These are phyloP conservation scores for Nasonia longicornis DNA, from an alignment of 1,140 invertebrate species.

Conservation along the genomic window DNA sequence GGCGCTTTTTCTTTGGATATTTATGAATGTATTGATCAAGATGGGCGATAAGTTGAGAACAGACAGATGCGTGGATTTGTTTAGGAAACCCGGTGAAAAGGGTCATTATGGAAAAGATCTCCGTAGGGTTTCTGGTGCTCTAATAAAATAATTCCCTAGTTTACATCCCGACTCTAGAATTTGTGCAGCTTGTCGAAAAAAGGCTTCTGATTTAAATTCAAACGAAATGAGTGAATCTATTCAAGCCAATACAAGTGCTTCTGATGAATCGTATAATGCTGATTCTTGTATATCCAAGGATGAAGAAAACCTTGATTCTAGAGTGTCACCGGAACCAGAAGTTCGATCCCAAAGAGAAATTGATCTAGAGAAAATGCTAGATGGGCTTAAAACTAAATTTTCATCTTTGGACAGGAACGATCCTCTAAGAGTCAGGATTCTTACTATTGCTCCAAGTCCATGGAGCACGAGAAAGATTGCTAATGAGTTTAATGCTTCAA, in stretches of 20 bases:
- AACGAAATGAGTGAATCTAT: conserved; percentile 16
- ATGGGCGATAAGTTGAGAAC: too few species aligned
- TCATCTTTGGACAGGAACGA: not conserved
- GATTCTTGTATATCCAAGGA: conserved; percentile 11
- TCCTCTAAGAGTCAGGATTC: too few species aligned
- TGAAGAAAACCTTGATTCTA: conserved; percentile 13
- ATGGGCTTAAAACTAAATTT: conserved; percentile 5
- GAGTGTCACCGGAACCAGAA: conserved; percentile 8
- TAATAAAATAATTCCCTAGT: conserved; percentile 14
- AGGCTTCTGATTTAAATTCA: not conserved
- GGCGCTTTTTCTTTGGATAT: not conserved
- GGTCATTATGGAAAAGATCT: too few species aligned
- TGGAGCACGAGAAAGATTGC: not conserved
- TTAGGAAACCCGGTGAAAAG: too few species aligned
- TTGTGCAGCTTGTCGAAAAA: conserved; percentile 7
- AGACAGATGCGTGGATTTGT: too few species aligned
- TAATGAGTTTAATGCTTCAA: conserved; percentile 12
- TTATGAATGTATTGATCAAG: too few species aligned
- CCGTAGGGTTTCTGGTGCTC: not conserved
- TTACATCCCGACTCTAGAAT: conserved; percentile 10
- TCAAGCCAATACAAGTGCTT: conserved; percentile 16
- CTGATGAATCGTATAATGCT: conserved; percentile 16
- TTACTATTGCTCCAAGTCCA: too few species aligned
- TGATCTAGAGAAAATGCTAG: conserved; percentile 15
- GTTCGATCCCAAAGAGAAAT: conserved; percentile 3